A percentile compares a stretch with the other conserved stretches of the same genome.
Conservation (phyloP, 2,888 invertebrate genomes). For the Sturmia bella region DNA sequence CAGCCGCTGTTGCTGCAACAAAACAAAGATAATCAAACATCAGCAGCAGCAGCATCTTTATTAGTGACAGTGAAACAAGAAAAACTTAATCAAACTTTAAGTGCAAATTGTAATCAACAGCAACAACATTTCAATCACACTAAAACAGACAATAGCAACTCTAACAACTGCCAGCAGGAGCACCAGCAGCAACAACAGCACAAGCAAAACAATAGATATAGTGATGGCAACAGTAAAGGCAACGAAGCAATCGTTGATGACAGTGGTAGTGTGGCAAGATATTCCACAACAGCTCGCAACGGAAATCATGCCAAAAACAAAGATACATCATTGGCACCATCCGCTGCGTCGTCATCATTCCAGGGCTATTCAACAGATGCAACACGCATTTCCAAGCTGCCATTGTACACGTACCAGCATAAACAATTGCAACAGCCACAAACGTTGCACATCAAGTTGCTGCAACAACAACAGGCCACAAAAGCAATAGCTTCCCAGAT, state of each 20-base stretch:
- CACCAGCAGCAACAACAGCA: constrained; percentile 1
- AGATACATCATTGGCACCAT: constrained; percentile 22
- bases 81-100: constrained; percentile 64
- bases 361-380: constrained; percentile 72
- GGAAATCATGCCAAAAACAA: constrained; percentile 54
- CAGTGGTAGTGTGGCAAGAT: constrained; percentile 28
- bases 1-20: constrained; percentile 63
- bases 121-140: constrained; percentile 73
- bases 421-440: constrained; percentile 73
- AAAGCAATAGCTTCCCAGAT: constrained; percentile 71
- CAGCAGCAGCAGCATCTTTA: constrained; percentile 68
- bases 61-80: constrained; percentile 63
- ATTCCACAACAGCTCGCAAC: constrained; percentile 40
- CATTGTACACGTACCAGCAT: constrained; percentile 73
- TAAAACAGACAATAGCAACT: constrained; percentile 67
- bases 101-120: constrained; percentile 71
- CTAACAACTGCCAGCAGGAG: constrained; percentile 46
- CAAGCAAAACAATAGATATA: constrained; percentile 17
- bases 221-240: constrained; percentile 43
- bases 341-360: constrained; percentile 43
- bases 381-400: constrained; percentile 72
- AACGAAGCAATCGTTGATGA: not conserved
- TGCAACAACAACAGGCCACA: constrained; percentile 72
- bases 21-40: constrained; percentile 66
- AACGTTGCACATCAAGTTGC: constrained; percentile 73